These are phyloP conservation scores for Amphipyra tragopoginis DNA, from an alignment of 2,888 invertebrate species.

Conservation along the genomic window DNA sequence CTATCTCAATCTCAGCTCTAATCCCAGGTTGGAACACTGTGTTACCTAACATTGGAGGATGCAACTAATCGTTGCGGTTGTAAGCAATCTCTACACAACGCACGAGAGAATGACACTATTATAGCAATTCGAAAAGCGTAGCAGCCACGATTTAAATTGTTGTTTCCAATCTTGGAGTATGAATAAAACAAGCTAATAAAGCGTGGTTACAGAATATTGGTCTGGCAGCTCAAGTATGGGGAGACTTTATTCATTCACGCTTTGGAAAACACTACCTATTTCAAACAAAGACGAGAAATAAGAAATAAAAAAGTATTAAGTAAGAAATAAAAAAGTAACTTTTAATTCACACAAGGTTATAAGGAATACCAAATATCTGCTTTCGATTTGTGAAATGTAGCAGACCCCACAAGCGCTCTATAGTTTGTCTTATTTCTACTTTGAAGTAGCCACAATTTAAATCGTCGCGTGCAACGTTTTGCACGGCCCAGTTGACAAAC, in stretches of 20 bases:
- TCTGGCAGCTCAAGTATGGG: too few relatives aligned
- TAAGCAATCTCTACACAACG: slow-evolving; percentile 35
- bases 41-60: slow-evolving; percentile 23
- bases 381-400: not conserved
- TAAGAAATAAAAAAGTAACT: too few relatives aligned
- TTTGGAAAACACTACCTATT: too few relatives aligned
- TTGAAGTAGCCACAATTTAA: slow-evolving; percentile 7
- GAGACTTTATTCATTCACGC: too few relatives aligned
- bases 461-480: slow-evolving; percentile 31
- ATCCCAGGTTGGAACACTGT: slow-evolving; percentile 12
- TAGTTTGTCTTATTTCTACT: slow-evolving; percentile 7
- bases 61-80: slow-evolving; percentile 29
- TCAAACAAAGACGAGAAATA: too few relatives aligned
- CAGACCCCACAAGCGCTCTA: not conserved
- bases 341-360: too few relatives aligned
- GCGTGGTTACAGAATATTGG: too few relatives aligned
- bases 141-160: slow-evolving; percentile 17
- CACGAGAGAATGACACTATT: slow-evolving; percentile 25
- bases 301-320: too few relatives aligned
- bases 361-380: not conserved
- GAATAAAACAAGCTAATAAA: slow-evolving; percentile 1
- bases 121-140: slow-evolving; percentile 23
- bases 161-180: slow-evolving; percentile 7
- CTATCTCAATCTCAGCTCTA: slow-evolving; percentile 17
- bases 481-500: slow-evolving; percentile 37